Percentiles rank a stretch among this genome's conserved stretches.
These are phyloP conservation scores for Monomorium pharaonis DNA, from an alignment of 1,140 invertebrate species.

Conservation along the genomic window DNA sequence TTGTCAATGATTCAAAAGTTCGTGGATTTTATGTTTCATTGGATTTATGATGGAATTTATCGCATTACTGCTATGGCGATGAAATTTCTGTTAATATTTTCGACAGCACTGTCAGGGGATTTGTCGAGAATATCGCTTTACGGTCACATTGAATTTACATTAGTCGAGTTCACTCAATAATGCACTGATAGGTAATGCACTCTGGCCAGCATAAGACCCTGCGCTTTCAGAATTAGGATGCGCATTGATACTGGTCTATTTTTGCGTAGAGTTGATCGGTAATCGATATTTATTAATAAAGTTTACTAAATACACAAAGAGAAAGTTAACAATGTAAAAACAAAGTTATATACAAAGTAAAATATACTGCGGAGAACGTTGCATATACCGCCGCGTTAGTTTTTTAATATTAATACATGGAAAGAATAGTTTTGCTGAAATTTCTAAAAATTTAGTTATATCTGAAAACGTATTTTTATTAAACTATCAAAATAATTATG, in stretches of 20 bases:
- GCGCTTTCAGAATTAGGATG: slow-evolving; percentile 35
- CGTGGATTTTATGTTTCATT: slow-evolving; percentile 32
- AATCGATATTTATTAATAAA: slow-evolving; percentile 28
- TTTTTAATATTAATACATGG: no score
- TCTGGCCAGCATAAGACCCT: slow-evolving; percentile 33
- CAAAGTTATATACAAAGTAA: no score
- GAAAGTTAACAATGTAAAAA: no score
- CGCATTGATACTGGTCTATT: background rate
- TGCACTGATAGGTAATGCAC: slow-evolving; percentile 18
- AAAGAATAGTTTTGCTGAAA: no score
- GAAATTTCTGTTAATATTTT: slow-evolving; percentile 48
- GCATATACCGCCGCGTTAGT: background rate
- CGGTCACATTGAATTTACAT: slow-evolving; percentile 33
- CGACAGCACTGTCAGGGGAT: slow-evolving; percentile 18
- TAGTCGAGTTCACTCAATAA: slow-evolving; percentile 31
- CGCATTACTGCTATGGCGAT: background rate
- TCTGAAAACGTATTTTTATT: no score
- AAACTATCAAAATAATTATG: no score
- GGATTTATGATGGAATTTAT: background rate
- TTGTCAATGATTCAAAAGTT: slow-evolving; percentile 5
- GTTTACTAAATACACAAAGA: background rate
- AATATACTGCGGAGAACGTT: background rate
- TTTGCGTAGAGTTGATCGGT: slow-evolving; percentile 9
- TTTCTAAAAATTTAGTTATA: no score
- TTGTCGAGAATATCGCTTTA: slow-evolving; percentile 37